Evolutionary conservation across 2,113 vertebrate genomes (phyloP), one percentile per base, ranked within the genome.

Genomic region (Gnathonemus longibarbis): DNA sequence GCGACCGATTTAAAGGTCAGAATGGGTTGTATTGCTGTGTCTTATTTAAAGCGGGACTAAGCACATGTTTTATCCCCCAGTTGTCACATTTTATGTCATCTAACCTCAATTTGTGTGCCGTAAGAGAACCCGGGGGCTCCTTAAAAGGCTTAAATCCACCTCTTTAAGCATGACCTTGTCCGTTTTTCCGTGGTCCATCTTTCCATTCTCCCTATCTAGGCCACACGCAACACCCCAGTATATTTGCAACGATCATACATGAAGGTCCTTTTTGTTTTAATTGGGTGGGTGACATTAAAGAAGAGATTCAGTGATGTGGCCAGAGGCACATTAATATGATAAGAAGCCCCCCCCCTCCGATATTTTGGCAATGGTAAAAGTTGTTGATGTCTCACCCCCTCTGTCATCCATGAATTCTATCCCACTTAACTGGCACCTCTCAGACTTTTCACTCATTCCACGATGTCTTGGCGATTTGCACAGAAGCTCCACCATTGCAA

Each of bases 61-160:
- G 27, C 66, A 35, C 13, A 35, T 10, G 31, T 84, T 35, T 62
- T 56, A 19, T 88, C 53, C 8, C 15, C 13, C 11, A 49, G 46
- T 42, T 13, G 88, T 50, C 52, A 86, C 53, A 90, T 88, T 91
- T 83, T 42, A 85, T 56, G 35, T 88, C 39, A 58, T 90, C 93
- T 92, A 93, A 91, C 92, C 93, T 92, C 93, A 92, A 91, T 93
- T 91, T 94, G 83, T 58, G 21, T 90, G 91, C 93, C 91, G 93
- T 9, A n/a, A 83, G 27, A 3, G 88, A 84, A 45, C 48, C 31
- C 31, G 35, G 74, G 10, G 31, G 19, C 8, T 42, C 10, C 46
- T 27, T 62, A 5, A 84, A 42, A 74, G 49, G 39, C 42, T 48
- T 62, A 46, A 46, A 19, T 58, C 50, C 6, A 84, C 46, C 86